These are phyloP conservation scores for Actinostola sp. DNA, from an alignment of 92 coral and sea anemone species.

Conservation along the genomic window DNA sequence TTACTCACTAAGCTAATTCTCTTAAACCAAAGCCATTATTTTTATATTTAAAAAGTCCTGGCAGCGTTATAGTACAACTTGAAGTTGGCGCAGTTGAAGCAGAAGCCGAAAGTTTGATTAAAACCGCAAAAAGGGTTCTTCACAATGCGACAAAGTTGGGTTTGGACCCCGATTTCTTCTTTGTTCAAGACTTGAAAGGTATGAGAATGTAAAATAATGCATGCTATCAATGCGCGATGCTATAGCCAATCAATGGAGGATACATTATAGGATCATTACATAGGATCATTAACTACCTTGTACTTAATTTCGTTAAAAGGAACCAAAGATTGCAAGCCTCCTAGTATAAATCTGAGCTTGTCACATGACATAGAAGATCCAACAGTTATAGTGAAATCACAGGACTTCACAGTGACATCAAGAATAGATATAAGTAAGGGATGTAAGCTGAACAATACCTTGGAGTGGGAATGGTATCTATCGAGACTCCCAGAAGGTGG, in stretches of 20 bases:
- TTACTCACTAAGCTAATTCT: no score
- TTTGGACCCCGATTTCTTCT: constrained; percentile 45
- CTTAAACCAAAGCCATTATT: neutral
- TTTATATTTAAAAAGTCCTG: constrained; percentile 45
- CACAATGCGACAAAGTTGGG: constrained; percentile 15
- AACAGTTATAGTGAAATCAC: neutral
- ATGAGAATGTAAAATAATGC: neutral
- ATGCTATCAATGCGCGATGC: no score
- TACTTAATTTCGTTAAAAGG: constrained; percentile 5
- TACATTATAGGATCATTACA: neutral
- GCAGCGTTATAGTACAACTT: constrained; percentile 66
- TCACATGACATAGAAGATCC: constrained; percentile 7
- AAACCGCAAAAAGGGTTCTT: constrained; percentile 28
- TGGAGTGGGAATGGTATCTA: constrained; percentile 16
- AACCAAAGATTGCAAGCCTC: constrained; percentile 37
- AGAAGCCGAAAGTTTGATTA: constrained; percentile 39
- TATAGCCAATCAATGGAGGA: no score
- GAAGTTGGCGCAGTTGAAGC: constrained; percentile 67
- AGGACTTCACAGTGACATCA: constrained; percentile 20
- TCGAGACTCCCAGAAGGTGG: constrained; percentile 27
- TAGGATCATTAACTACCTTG: neutral
- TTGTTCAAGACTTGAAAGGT: constrained; percentile 61
- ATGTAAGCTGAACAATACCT: neutral
- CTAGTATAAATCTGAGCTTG: constrained; percentile 8
- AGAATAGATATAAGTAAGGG: neutral